These are phyloP conservation scores for Notolabrus celidotus DNA, from an alignment of 2,797 vertebrate genomes.

Conservation along the genomic window DNA sequence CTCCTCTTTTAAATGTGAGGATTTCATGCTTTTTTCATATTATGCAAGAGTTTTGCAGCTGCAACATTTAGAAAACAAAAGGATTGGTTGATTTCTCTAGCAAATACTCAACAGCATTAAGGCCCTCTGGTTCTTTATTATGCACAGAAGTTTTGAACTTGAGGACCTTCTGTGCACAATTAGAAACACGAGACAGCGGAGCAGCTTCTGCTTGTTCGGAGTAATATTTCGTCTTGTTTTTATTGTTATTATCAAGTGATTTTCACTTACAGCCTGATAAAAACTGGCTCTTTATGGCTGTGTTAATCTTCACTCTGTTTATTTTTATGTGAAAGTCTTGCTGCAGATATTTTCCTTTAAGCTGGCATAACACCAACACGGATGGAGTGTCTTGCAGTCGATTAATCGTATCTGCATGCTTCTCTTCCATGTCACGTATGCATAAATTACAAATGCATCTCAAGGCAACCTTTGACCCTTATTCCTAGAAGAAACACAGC, in stretches of 20 bases:
- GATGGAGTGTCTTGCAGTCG: too few species aligned
- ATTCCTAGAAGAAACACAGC: neutral
- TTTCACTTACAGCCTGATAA: neutral
- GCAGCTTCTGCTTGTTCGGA: neutral
- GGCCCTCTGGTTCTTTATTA: too few species aligned
- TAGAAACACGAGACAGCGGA: neutral
- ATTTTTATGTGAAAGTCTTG: neutral
- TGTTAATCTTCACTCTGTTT: neutral
- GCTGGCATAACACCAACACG: too few species aligned
- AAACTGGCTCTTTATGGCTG: neutral
- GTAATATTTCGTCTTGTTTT: neutral
- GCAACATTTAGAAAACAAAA: neutral
- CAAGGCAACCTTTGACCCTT: slow-evolving; percentile 31
- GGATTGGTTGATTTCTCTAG: neutral
- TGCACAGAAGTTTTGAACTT: neutral
- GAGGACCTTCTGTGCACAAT: neutral
- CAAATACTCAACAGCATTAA: too few species aligned
- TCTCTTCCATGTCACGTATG: too few species aligned
- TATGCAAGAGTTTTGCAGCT: neutral
- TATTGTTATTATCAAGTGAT: neutral
- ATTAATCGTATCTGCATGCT: too few species aligned
- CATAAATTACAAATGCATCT: too few species aligned
- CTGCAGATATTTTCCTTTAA: neutral
- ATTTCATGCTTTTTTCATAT: neutral
- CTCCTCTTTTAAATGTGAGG: neutral